Conservation (phyloP, 2,797 vertebrate genomes). For the Hippopotamyrus pictus region DNA sequence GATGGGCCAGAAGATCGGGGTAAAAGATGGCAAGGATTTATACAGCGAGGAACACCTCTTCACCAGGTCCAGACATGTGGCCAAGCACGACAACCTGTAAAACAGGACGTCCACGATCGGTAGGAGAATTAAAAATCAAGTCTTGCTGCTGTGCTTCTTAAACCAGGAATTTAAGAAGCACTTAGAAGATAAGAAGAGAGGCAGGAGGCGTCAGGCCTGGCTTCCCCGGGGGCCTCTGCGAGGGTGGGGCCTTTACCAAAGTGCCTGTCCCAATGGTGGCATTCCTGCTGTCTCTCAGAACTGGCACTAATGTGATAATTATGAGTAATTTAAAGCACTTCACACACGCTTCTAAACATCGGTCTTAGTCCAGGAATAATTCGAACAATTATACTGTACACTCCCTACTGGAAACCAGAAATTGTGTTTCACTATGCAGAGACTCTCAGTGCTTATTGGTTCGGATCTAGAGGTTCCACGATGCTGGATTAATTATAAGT, state of each 20-base stretch:
- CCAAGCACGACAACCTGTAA: slow-evolving; percentile 73
- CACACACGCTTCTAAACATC: slow-evolving; percentile 18
- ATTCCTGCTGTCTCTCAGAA: not conserved
- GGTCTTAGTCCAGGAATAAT: slow-evolving; percentile 23
- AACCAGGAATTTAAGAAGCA: not conserved
- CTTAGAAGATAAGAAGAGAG: not conserved
- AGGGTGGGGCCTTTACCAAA: not conserved
- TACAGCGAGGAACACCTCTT: slow-evolving; percentile 69
- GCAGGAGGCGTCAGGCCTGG: not conserved
- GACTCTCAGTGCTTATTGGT: not conserved
- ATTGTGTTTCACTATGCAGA: slow-evolving; percentile 17
- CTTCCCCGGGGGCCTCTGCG: not conserved
- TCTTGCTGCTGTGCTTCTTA: not conserved
- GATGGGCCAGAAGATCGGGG: slow-evolving; percentile 66
- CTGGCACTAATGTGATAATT: slow-evolving; percentile 25
- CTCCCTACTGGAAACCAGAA: slow-evolving; percentile 15
- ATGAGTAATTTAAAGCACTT: slow-evolving; percentile 24
- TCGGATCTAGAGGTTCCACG: not conserved
- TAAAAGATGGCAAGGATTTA: slow-evolving; percentile 63
- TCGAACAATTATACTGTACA: slow-evolving; percentile 25
- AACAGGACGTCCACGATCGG: not conserved
- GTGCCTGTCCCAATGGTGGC: not conserved
- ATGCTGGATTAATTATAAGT: not conserved
- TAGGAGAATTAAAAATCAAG: not conserved
- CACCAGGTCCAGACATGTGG: slow-evolving; percentile 72